Base-by-base conservation (phyloP, 2,113 vertebrate species). In the Sciurus niger region DNA sequence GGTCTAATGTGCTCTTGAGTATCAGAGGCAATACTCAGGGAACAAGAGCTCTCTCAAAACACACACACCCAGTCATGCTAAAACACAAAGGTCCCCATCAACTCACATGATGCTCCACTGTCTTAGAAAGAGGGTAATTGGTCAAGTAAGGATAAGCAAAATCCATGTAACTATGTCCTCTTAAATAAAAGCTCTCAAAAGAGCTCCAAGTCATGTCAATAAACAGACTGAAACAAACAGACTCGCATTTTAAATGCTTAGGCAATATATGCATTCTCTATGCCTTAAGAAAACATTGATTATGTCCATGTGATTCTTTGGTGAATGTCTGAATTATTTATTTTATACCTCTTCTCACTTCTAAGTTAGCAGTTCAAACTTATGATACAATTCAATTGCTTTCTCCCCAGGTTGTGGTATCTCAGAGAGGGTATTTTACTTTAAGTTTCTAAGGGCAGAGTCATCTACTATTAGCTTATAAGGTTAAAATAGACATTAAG, bases 341-440 rank as follows among this genome's bases (percentile, higher is more conserved):
- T 94, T 95, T 89, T 84, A 85, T 11, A 93, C 77, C 68, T 85
- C 58, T 90, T 84, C 63, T 97, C 30, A 48, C 43, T 68, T 95
- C 32, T 51, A 77, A 90, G 84, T 94, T 91, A 96, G 79, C 65
- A 93, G 95, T 73, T 80, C 46, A 93, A 83, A 97, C 94, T 91
- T 93, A 90, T 96, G 82, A 78, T 77, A 22, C 53, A 68, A 78
- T 86, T 83, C 86, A 73, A 46, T 55, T 91, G 86, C 86, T 94
- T 93, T 89, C 83, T 96, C 46, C 76, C 77, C 78, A 68, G 79
- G 89, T 93, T 74, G 17, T 63, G 63, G 53, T 68, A 20, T 17
- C 32, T 74, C 73, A 20, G 68, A 96, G 76, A 89, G 5, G 72
- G 48, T 24, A 28, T 93, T 97, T 94, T 86, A 73, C n/a, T 72